Conservation (phyloP, 2,888 invertebrate species). For the Biston betularia region DNA sequence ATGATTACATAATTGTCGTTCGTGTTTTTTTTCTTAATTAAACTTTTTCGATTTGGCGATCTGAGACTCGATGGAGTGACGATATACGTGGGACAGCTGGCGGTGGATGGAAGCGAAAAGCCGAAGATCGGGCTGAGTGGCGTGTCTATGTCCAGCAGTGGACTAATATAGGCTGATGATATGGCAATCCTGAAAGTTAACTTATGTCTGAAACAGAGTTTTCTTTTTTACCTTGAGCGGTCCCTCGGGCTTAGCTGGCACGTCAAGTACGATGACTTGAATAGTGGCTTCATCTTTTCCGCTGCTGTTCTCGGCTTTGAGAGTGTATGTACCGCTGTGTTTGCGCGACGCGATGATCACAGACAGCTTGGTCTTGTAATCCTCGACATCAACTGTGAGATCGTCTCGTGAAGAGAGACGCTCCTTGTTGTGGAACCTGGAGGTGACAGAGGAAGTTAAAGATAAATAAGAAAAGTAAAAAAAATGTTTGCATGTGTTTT, state of each 20-base stretch:
- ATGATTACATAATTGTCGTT: no score
- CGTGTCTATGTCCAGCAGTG: no score
- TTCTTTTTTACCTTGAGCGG: slow-evolving; percentile 90
- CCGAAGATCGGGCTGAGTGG: no score
- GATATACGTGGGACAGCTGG: no score
- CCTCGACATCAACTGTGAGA: slow-evolving; percentile 91
- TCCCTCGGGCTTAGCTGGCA: slow-evolving; percentile 96
- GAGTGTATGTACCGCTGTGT: slow-evolving; percentile 93
- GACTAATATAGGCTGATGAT: no score
- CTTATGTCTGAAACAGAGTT: neutral
- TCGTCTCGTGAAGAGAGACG: slow-evolving; percentile 90
- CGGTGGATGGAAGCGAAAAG: no score
- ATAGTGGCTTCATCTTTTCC: slow-evolving; percentile 95
- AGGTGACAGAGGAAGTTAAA: neutral
- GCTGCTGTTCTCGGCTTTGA: slow-evolving; percentile 96
- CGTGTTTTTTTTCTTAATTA: no score
- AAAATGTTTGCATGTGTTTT: no score
- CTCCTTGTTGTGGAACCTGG: slow-evolving; percentile 93
- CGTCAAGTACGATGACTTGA: slow-evolving; percentile 93
- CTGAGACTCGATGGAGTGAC: no score
- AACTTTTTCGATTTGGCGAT: no score
- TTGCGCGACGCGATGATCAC: slow-evolving; percentile 90
- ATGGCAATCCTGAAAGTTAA: neutral
- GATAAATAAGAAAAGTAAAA: no score
- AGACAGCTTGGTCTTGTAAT: slow-evolving; percentile 93